Evolutionary conservation across 1,140 invertebrate species (phyloP), one percentile per base, ranked within the genome.

Genomic region (Drosophila equinoxialis): DNA sequence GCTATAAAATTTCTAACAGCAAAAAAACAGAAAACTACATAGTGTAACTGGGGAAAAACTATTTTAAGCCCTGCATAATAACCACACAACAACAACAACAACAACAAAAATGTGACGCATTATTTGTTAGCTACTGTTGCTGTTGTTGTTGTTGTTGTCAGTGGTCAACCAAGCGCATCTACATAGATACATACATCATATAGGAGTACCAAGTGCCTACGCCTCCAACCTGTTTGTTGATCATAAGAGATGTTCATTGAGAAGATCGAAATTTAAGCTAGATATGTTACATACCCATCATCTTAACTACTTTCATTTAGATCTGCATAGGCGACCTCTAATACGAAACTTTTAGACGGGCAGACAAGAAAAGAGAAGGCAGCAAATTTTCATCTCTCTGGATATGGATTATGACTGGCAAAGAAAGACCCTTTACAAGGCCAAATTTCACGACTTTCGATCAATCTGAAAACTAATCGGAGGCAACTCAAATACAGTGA

Each of bases 221-320:
- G 45, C 45, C 45, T 51, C 20, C 45, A 51, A 51, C 45, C 10
- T 51, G 17, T 8, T 11, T 17, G 45, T 23, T 51, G 17, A 51
- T 51, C 10, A 51, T 23, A 8, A 51, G 8, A 30, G 5, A 30
- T 14, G 2, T 23, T 23, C 2, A 23, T 23, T 23, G 45, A 48
- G 17, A 51, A 51, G 45, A 51, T 51, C 45, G 45, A 51, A 51
- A 51, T 51, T 51, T 51, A 51, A 51, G 45, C 45, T 23, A 51
- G 17, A 20, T 20, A 23, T 51, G 17, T 51, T 2, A 30, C 5
- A 30, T 30, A 30, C 30, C 6, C 30, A 30, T 30, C 26, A 26
- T 26, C 20, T 23, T 26, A 26, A 26, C 30, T 26, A 30, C 5
- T 30, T 30, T 30, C 6, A 30, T 30, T 30, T 30, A 30, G 30